Conservation (phyloP, 2,888 invertebrate genomes). For the Neoscelio sp. region DNA sequence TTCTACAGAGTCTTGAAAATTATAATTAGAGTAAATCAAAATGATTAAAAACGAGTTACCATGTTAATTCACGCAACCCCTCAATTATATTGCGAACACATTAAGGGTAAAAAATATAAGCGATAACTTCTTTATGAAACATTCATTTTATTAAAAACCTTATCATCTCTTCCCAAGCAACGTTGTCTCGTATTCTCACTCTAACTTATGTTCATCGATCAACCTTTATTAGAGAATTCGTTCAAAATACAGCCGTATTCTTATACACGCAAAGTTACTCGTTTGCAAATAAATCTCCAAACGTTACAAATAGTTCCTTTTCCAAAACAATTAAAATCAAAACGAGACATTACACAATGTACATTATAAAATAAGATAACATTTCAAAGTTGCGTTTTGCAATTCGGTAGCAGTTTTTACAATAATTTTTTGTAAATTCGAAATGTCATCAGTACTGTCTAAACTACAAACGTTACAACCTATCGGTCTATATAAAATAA, state of each 20-base stretch:
- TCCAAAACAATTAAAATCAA: slow-evolving; percentile 1
- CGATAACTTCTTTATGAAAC: slow-evolving; percentile 36
- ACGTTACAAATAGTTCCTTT: slow-evolving; percentile 27
- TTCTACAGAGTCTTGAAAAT: too few relatives aligned
- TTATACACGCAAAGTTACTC: slow-evolving; percentile 39
- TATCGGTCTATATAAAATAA: slow-evolving; percentile 51
- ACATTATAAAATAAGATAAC: too few relatives aligned
- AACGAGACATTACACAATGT: too few relatives aligned
- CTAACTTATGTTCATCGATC: slow-evolving; percentile 45
- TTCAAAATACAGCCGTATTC: slow-evolving; percentile 39
- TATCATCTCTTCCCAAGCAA: slow-evolving; percentile 50
- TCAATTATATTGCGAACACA: too few relatives aligned
- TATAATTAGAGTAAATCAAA: too few relatives aligned
- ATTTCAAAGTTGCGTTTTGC: too few relatives aligned
- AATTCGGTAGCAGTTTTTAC: too few relatives aligned
- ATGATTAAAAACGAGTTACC: background rate
- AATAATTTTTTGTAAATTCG: slow-evolving; percentile 36
- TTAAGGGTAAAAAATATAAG: slow-evolving; percentile 13
- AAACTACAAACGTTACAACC: slow-evolving; percentile 42
- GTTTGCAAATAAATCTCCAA: background rate
- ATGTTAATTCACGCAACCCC: too few relatives aligned
- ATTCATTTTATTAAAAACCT: slow-evolving; percentile 64
- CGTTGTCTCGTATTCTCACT: slow-evolving; percentile 50
- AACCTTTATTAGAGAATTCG: slow-evolving; percentile 56
- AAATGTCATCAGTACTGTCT: slow-evolving; percentile 16